A percentile compares a stretch with the other conserved stretches of the same genome.
Conservation (phyloP, 2,113 vertebrate species). For the Ciconia maguari region DNA sequence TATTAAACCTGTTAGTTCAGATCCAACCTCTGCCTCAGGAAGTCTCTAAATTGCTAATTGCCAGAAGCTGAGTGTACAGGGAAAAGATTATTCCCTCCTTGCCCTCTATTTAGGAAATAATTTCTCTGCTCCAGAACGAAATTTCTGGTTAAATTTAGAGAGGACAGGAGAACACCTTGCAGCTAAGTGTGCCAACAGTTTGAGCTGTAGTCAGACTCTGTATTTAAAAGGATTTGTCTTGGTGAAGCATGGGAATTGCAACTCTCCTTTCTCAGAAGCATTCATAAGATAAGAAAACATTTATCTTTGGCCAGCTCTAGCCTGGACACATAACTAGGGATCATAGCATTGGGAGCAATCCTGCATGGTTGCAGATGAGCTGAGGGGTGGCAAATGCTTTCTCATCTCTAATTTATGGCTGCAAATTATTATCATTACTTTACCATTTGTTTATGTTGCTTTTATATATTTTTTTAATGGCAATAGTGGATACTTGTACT, state of each 20-base stretch:
- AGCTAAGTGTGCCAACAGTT: not conserved
- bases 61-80: not conserved
- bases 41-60: not conserved
- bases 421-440: constrained; percentile 9
- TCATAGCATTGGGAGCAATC: not conserved
- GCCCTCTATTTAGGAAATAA: not conserved
- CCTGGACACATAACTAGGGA: not conserved
- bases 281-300: not conserved
- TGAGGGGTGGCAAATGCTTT: not conserved
- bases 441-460: not conserved
- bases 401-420: not conserved
- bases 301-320: not conserved
- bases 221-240: not conserved
- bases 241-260: not conserved
- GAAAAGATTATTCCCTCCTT: not conserved
- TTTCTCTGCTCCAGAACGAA: not conserved
- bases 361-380: not conserved
- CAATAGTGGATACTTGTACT: not conserved
- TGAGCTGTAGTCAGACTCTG: not conserved
- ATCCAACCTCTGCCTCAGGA: not conserved
- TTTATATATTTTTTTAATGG: not conserved
- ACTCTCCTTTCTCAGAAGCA: not conserved
- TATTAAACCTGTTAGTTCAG: not conserved
- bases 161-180: not conserved
- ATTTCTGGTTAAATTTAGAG: not conserved